phyloP scores from a whole-genome alignment of 1,140 invertebrate species.

The Trichonephila inaurata region DNA sequence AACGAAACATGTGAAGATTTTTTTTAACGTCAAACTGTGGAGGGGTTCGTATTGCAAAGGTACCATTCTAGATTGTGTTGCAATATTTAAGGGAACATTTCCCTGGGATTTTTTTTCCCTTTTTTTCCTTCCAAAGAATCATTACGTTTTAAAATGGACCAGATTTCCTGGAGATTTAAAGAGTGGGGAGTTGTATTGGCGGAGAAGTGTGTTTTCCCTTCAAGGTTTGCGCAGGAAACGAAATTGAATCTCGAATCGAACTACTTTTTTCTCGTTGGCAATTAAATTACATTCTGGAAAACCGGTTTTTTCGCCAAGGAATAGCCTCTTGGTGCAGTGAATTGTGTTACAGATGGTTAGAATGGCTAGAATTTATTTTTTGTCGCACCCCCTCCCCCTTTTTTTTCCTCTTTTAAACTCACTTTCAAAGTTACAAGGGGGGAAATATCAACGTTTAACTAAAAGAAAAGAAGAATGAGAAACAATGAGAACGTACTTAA shows the following conservation, averaged over 20 bases:
- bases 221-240: background rate
- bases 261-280: background rate
- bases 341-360: background rate
- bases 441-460: too few species aligned
- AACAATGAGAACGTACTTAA: too few species aligned
- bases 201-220: background rate
- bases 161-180: background rate
- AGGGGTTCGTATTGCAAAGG: background rate
- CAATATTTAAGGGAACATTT: conserved; percentile 16
- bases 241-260: background rate
- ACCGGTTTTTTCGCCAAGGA: too few species aligned
- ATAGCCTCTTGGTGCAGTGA: background rate
- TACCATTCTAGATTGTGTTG: background rate
- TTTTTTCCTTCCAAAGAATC: background rate
- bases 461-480: too few species aligned
- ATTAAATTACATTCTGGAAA: background rate
- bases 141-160: conserved; percentile 14
- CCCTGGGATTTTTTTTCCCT: background rate
- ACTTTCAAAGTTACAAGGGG: too few species aligned
- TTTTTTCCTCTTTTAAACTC: too few species aligned
- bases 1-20: background rate
- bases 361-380: background rate
- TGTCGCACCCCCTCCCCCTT: too few species aligned
- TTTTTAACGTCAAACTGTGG: background rate
- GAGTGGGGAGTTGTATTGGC: background rate